Base-by-base conservation (phyloP, 2,113 vertebrate species). In the Propithecus coquereli region DNA sequence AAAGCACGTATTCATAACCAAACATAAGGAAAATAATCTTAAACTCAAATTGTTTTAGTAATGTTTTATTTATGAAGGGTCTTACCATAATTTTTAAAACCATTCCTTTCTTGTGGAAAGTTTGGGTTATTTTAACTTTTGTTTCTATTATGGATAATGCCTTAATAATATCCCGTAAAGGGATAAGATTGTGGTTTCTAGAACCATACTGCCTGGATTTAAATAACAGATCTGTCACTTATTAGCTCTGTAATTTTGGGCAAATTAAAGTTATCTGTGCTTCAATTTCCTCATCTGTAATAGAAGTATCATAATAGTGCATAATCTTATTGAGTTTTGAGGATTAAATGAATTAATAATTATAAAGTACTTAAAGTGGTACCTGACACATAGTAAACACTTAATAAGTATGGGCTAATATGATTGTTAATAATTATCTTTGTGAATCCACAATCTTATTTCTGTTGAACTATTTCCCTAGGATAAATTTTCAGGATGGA, bases 401-500 rank as follows among this genome's bases (percentile, higher is more conserved):
- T 86, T 93, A 85, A 37, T 96, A 92, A 94, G 68, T 70, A 52
- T 93, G 59, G 34, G 27, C 34, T 93, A 22, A 90, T 95, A 45
- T 76, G 92, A 43, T 71, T 94, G 63, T 85, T 96, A 87, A 61
- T 89, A 80, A 23, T 20, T 66, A 43, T 94, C 14, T 91, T 96
- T 93, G 43, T 86, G 23, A 93, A 79, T 95, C 59, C 93, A 40
- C 34, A 91, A 13, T 96, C 47, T 73, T 96, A 94, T 37, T 92
- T 95, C 40, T 95, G 5, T 63, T 95, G 84, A 97, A 83, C 47
- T 93, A 1, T 88, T 97, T 95, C 34, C 30, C 27, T 95, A 94
- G 73, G 22, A 94, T 94, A 89, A 92, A 65, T 88, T 95, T 95
- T 97, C n/a, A 92, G 50, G 25, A 52, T 88, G 90, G n/a, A 22